Evolutionary conservation across 2,113 vertebrate genomes (phyloP), one percentile per base, ranked within the genome.

Genomic region (Cygnus buccinator): DNA sequence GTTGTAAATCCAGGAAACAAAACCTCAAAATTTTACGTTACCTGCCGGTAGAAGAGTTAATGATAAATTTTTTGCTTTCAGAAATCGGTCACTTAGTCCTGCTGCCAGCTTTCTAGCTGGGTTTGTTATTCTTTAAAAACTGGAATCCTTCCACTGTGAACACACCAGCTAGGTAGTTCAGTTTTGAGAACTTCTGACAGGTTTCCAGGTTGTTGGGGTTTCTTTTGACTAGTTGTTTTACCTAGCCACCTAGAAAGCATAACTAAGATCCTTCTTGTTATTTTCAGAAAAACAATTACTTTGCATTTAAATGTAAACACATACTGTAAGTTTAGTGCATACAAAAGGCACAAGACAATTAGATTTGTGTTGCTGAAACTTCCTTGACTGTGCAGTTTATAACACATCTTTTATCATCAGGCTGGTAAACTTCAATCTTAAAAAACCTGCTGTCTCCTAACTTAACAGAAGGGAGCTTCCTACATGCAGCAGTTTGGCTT

Each of bases 301-400:
- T 84, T 95, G 72, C 71, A 95, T 84, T 95, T 87, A 89, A 84
- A 93, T 97, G 96, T 97, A 97, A 97, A 97, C 94, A 90, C 82
- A 80, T 93, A 96, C 70, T 33, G 25, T 87, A 95, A 93, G 87
- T 62, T 78, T 91, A 81, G 77, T 89, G 93, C 95, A 94, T 94
- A 96, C 59, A 87, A 96, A 97, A 97, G 97, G 97, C 96, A 97
- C 97, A 39, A 95, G 94, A 96, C 93, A 95, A 85, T 86, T 85
- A 39, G 31, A 76, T 89, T 83, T 84, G 52, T 90, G 88, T 95
- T 86, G 55, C 82, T 93, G 87, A 93, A 94, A 94, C n/a, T 90
- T 94, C 43, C 79, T 96, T 87, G 82, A 83, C 89, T 89, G 94
- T 77, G n/a, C 85, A 94, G 66, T 12, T 41, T 29, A 23, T 70